Percentiles rank a stretch among this genome's conserved stretches.
phyloP scores from a whole-genome alignment of 2,797 vertebrate species.

The Pipistrellus pipistrellus region DNA sequence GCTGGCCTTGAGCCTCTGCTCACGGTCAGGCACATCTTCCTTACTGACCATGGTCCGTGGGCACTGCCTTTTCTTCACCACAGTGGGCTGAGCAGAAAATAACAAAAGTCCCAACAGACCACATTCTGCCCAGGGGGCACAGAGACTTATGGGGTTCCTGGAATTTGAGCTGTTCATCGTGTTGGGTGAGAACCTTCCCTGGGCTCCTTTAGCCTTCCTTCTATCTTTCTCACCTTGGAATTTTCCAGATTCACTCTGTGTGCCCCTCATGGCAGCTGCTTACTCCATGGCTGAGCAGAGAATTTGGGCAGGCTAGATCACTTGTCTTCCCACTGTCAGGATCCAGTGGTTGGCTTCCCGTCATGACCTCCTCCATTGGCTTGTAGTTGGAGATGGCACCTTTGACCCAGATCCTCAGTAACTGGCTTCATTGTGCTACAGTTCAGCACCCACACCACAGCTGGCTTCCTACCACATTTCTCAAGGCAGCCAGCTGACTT shows the following conservation, averaged over 20 bases:
- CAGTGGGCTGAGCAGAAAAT: neutral
- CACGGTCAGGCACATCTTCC: rapidly evolving
- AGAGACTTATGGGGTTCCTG: too few species aligned
- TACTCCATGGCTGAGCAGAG: neutral
- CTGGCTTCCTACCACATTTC: neutral
- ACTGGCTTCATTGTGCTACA: neutral
- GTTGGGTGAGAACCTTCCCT: neutral
- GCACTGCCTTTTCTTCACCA: neutral
- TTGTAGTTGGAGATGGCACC: neutral
- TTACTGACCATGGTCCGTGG: rapidly evolving
- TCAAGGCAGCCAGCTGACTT: neutral
- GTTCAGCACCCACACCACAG: neutral
- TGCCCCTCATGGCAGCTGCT: neutral
- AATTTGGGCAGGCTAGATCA: too few species aligned
- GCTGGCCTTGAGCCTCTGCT: neutral
- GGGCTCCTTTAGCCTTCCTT: neutral
- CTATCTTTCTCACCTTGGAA: neutral
- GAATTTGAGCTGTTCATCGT: neutral
- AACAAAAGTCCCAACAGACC: neutral
- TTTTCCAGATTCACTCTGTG: neutral
- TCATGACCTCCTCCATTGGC: neutral
- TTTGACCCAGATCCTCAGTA: neutral
- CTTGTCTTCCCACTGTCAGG: neutral
- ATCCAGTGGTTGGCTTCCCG: neutral
- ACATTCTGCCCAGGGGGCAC: neutral